phyloP scores from a whole-genome alignment of 2,113 vertebrate species.

The Albula goreensis region DNA sequence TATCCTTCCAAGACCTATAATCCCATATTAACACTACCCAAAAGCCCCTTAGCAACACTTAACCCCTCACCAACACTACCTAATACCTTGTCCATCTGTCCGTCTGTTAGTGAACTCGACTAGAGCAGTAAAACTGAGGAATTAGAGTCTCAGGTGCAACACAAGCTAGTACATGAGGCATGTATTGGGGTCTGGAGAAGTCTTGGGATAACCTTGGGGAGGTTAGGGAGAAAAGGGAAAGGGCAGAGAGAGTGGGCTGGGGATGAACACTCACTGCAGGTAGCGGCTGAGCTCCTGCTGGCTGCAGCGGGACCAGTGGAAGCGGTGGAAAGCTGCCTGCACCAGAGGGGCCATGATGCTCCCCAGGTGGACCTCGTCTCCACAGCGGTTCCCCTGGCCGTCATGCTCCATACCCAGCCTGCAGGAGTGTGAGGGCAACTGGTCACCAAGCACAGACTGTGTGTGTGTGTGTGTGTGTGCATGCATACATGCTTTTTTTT shows the following conservation, averaged over 20 bases:
- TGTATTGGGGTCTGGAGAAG: too few species aligned
- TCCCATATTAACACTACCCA: background rate
- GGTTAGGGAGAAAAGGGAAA: background rate
- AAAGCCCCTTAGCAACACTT: background rate
- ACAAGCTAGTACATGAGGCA: too few species aligned
- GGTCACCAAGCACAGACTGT: background rate
- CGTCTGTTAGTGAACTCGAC: too few species aligned
- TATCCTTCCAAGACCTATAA: too few species aligned
- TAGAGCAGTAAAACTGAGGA: too few species aligned
- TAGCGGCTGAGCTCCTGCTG: conserved; percentile 93
- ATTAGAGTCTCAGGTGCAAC: too few species aligned
- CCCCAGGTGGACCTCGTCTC: conserved; percentile 93
- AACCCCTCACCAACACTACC: background rate
- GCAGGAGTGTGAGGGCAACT: background rate
- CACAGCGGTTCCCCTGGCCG: conserved; percentile 93
- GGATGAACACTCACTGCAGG: conserved; percentile 82
- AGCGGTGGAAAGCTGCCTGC: conserved; percentile 94
- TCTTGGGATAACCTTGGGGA: too few species aligned
- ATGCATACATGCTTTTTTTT: too few species aligned
- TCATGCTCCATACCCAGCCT: conserved; percentile 98
- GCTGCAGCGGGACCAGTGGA: conserved; percentile 98
- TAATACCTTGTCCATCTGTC: background rate
- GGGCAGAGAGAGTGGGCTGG: background rate
- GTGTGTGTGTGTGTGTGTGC: background rate
- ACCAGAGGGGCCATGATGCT: conserved; percentile 98